Base-by-base conservation (phyloP, 2,113 vertebrate genomes). In the Oreotrochilus melanogaster region DNA sequence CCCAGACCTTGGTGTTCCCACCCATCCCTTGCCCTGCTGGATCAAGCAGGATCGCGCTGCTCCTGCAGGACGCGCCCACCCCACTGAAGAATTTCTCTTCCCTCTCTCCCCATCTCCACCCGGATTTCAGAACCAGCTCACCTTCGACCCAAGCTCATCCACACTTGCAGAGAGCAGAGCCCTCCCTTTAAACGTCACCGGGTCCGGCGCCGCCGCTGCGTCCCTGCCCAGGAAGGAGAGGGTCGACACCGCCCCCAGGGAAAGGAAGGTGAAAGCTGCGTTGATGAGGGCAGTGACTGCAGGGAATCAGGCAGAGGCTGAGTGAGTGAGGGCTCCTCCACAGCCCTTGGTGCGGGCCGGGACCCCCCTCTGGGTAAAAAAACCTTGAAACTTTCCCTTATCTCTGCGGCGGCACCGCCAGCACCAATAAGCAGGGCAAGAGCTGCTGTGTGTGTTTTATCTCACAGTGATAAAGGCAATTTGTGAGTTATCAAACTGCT, bases 211-310 rank as follows among this genome's bases (percentile, higher is more conserved):
- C 5, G 21, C 5, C 0, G 72, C 71, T 7, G 73, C 30, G 0
- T 51, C 9, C 0, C 93, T 51, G n/a, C 97, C 93, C 80, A 96
- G 84, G 19, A 94, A 25, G 0, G 98, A 88, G 17, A 96, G 18
- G 4, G 95, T 10, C 1, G 96, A 93, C 37, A 95, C 85, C 1
- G 42, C 66, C 18, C 98, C 98, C 90, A 98, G 18, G 25, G 98
- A 37, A 27, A 96, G 93, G 88, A 98, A 94, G 37, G 98, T 7
- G 6, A 98, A 98, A 39, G 97, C 75, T 3, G 96, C 86, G 2
- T 99, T 97, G 92, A 99, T 89, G 2, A 89, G 71, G 27, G 89
- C 19, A 7, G 95, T 30, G 17, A 86, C 98, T 98, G 96, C 18
- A 14, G 65, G 27, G 9, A 37, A 62, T 19, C 61, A 76, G 28